phyloP scores from a whole-genome alignment of 2,797 vertebrate species.

The Liparis tanakae region DNA sequence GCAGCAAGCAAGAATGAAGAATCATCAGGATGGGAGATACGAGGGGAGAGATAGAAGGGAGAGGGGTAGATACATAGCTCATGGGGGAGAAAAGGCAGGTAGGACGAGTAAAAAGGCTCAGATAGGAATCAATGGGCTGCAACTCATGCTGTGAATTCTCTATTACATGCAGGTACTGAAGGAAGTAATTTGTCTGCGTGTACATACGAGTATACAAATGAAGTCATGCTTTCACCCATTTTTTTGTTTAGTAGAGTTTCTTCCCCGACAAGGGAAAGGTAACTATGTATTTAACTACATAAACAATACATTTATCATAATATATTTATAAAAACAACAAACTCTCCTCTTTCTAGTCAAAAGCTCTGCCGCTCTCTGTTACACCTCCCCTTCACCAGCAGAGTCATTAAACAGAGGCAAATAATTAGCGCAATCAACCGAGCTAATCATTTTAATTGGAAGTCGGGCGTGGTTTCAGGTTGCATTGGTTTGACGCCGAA shows the following conservation, averaged over 20 bases:
- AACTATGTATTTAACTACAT: constrained; percentile 29
- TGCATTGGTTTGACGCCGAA: constrained; percentile 23
- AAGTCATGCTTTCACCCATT: neutral
- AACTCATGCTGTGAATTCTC: constrained; percentile 68
- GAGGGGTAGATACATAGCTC: constrained; percentile 37
- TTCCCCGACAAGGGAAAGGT: constrained; percentile 11
- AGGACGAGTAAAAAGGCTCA: constrained; percentile 42
- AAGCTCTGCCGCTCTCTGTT: constrained; percentile 29
- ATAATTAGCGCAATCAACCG: constrained; percentile 54
- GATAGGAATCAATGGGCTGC: constrained; percentile 56
- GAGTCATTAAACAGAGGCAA: constrained; percentile 47
- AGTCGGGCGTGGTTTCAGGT: constrained; percentile 44
- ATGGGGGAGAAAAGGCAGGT: constrained; percentile 49
- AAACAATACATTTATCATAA: neutral
- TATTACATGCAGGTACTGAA: constrained; percentile 57
- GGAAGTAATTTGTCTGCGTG: constrained; percentile 14
- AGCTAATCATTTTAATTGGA: constrained; percentile 47
- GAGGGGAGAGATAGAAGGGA: constrained; percentile 36
- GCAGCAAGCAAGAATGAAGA: constrained; percentile 28
- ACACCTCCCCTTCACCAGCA: constrained; percentile 22
- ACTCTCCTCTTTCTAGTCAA: constrained; percentile 6
- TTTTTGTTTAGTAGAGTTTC: constrained; percentile 12
- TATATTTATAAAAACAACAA: neutral
- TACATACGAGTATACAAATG: neutral
- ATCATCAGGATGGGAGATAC: constrained; percentile 16